phyloP scores from a whole-genome alignment of 2,113 vertebrate genomes.

The Megaleporinus macrocephalus region DNA sequence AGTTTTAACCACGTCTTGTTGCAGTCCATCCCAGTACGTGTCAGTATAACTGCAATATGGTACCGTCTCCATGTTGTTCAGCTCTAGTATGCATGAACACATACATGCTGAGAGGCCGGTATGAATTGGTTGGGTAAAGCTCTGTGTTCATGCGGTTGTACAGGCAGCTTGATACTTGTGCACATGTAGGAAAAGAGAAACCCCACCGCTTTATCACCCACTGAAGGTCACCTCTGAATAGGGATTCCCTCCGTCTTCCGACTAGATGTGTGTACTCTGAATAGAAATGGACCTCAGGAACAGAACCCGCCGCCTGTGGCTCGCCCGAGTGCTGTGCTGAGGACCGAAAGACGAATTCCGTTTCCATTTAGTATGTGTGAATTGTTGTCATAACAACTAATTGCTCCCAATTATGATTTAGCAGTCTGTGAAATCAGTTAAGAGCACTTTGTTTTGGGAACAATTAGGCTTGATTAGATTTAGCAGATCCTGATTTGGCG shows the following conservation, averaged over 20 bases:
- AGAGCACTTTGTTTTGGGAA: background rate
- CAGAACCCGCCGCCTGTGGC: background rate
- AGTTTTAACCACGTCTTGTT: too few relatives aligned
- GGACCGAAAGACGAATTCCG: background rate
- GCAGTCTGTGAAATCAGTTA: background rate
- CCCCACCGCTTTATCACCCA: background rate
- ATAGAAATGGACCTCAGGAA: conserved; percentile 18
- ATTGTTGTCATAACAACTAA: background rate
- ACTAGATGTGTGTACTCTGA: background rate
- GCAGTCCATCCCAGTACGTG: too few relatives aligned
- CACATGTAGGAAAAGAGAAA: background rate
- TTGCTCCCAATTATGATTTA: background rate
- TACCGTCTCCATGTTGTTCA: too few relatives aligned
- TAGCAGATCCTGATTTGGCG: background rate
- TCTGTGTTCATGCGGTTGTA: background rate
- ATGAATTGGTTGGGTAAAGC: too few relatives aligned
- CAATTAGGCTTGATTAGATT: conserved; percentile 6
- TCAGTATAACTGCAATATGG: too few relatives aligned
- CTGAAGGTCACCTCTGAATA: conserved; percentile 26
- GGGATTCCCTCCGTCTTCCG: conserved; percentile 30
- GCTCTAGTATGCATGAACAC: too few relatives aligned
- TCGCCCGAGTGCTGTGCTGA: background rate
- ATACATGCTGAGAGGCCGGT: too few relatives aligned
- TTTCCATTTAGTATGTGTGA: background rate
- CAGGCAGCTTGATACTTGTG: background rate